Evolutionary conservation across 2,113 vertebrate genomes (phyloP).

Genomic region (Leuciscus idus): DNA sequence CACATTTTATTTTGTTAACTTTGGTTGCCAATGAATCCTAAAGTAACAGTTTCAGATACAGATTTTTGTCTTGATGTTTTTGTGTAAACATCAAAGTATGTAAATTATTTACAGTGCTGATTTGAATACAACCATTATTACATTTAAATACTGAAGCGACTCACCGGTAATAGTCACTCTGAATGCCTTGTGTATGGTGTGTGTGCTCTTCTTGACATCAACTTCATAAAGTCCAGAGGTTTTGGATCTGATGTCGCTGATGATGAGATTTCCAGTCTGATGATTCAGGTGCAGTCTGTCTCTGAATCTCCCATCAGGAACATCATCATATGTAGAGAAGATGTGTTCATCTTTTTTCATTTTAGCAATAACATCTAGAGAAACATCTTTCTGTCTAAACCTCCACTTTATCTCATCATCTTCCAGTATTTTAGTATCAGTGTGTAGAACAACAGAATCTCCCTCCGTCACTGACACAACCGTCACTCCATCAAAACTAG

Average conservation of each 20-base stretch:
- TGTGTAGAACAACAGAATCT: not conserved
- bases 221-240: not conserved
- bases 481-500: not conserved
- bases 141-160: not conserved
- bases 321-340: not conserved
- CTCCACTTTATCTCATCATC: not conserved
- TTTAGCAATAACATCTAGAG: not conserved
- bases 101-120: too few relatives aligned
- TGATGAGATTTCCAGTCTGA: not conserved
- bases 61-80: too few relatives aligned
- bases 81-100: too few relatives aligned
- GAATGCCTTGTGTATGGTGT: not conserved
- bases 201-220: fast-evolving
- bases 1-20: too few relatives aligned
- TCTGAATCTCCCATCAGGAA: not conserved
- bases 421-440: not conserved
- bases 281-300: not conserved
- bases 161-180: not conserved
- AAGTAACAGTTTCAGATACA: too few relatives aligned
- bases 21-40: too few relatives aligned
- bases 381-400: not conserved
- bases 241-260: not conserved
- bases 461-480: not conserved
- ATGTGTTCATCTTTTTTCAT: not conserved
- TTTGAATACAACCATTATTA: too few relatives aligned